Evolutionary conservation across 1,140 invertebrate genomes (phyloP), one percentile per base, ranked within the genome.

Genomic region (Drosophila punjabiensis): DNA sequence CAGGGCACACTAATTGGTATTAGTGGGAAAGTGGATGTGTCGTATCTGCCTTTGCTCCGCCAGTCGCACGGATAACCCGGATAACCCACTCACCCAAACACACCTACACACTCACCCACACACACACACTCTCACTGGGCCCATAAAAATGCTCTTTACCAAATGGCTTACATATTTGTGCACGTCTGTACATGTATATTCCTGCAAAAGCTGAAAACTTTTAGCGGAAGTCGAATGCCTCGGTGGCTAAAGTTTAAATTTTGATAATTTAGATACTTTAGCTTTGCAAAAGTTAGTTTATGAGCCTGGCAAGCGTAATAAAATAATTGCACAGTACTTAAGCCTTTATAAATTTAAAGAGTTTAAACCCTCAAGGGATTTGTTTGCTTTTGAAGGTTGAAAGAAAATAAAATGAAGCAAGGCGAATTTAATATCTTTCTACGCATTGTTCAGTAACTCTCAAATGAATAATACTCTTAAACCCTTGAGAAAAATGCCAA

Each of bases 1-100:
- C 66, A 50, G 81, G 66, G 76, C 86, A 85, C 81, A 76, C 85
- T 88, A 88, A 88, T 88, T 88, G 85, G 85, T 88, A 85, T 85
- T 89, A 85, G 85, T 81, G 75, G 77, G 63, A 35, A 74, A 83
- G 77, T 88, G 84, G 71, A 62, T 68, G 76, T 89, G 85, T 81
- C 50, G 66, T 88, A 88, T 88, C 85, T 84, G 43, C 52, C 52
- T 66, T 35, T 59, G 52, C 48, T 32, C 48, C 30, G 32, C 28
- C 35, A 59, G 28, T 48, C 11, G 37, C 47, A 33, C 33, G 65
- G 32, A 66, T 66, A 66, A 43, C 63, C 76, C 53, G 70, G 63
- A 58, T 82, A 87, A 76, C 74, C 75, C 62, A 78, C 64, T 66
- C 32, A 45, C 81, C 50, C 76, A 58, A 5, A 37, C 37, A 50